Evolutionary conservation across 1,140 invertebrate species (phyloP).

Genomic region (Pogonomyrmex californicus): DNA sequence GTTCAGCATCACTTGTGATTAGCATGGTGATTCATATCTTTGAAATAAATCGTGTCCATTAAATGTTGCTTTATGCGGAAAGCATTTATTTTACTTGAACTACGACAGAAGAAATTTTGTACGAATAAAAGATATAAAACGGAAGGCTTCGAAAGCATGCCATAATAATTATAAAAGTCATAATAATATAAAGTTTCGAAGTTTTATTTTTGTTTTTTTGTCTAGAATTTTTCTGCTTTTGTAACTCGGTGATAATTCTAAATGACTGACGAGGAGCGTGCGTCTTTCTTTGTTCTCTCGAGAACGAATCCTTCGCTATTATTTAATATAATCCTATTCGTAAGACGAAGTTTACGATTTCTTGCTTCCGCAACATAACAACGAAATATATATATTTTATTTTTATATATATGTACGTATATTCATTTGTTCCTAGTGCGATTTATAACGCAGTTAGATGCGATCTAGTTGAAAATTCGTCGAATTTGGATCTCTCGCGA

Average conservation of each 20-base stretch:
- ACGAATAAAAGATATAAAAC: background rate
- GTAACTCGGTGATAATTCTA: conserved; percentile 37
- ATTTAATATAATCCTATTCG: conserved; percentile 21
- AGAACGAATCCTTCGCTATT: conserved; percentile 11
- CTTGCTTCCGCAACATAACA: conserved; percentile 25
- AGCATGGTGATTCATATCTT: conserved; percentile 12
- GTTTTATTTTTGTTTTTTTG: background rate
- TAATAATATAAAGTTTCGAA: background rate
- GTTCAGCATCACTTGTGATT: background rate
- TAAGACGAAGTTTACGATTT: conserved; percentile 24
- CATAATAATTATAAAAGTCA: conserved; percentile 33
- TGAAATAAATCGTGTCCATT: conserved; percentile 1
- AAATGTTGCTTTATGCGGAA: conserved; percentile 12
- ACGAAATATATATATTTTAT: conserved; percentile 48
- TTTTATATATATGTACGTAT: conserved; percentile 41
- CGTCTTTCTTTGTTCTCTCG: conserved; percentile 33
- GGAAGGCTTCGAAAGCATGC: conserved; percentile 10
- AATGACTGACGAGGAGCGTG: conserved; percentile 18
- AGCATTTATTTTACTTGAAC: background rate
- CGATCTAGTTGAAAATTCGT: conserved; percentile 30
- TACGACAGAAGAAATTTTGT: background rate
- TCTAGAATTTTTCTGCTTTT: conserved; percentile 23
- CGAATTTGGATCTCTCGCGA: conserved; percentile 21
- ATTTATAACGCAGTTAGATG: conserved; percentile 22
- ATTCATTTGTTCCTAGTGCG: conserved; percentile 49